Percentiles rank a stretch among this genome's conserved stretches.
These are phyloP conservation scores for Petrolisthes cinctipes DNA, from an alignment of 2,888 invertebrate genomes.

Conservation along the genomic window DNA sequence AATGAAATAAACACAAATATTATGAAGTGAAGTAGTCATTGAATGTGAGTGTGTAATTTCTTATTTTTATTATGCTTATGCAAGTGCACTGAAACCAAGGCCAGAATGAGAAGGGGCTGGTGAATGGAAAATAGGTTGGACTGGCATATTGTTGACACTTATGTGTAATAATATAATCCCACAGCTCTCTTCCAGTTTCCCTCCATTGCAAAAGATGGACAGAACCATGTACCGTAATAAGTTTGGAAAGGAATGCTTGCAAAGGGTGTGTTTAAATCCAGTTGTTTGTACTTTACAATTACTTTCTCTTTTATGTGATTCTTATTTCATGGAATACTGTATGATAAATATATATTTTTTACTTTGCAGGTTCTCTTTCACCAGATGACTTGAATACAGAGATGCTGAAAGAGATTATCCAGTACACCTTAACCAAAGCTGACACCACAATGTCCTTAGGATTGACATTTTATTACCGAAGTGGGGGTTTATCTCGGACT, in stretches of 20 bases:
- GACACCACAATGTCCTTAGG: conserved; percentile 40
- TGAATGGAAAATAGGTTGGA: no score
- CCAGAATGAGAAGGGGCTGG: no score
- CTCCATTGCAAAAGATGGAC: no score
- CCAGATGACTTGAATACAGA: conserved; percentile 38
- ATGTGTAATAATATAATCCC: no score
- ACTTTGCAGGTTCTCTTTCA: conserved; percentile 43
- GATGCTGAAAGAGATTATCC: conserved; percentile 47
- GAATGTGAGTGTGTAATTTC: no score
- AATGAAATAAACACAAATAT: no score
- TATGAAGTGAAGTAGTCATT: no score
- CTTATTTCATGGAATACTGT: neutral
- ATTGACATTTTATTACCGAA: conserved; percentile 48
- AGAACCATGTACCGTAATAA: no score
- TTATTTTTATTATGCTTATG: no score
- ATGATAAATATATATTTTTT: neutral
- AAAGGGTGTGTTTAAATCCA: neutral
- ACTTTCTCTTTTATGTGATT: neutral
- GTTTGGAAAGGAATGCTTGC: neutral
- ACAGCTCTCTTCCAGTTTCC: no score
- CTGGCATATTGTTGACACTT: no score
- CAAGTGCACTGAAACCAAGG: no score
- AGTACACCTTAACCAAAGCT: conserved; percentile 46
- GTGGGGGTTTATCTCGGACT: conserved; percentile 29
- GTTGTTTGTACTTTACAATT: neutral